Base-by-base conservation (phyloP, 35 echinoderm and acorn worm species). In the Heliocidaris erythrogramma region DNA sequence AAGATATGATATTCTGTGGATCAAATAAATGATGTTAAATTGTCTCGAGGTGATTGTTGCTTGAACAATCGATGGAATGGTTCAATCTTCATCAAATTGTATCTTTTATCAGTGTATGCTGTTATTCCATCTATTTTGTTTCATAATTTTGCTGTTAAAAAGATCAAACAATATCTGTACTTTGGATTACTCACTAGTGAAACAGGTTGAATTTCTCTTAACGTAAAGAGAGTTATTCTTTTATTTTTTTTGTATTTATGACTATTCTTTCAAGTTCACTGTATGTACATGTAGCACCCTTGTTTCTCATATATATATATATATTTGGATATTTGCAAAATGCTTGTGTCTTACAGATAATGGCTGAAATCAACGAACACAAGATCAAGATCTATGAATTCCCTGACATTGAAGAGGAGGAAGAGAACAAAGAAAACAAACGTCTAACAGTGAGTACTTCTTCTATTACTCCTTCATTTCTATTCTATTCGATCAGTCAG, bases 341-440 rank as follows among this genome's bases (percentile, higher is more conserved):
- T 56, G 18, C 11, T 95, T 96, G 3, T 97, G 27, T 52, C 32
- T 92, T 85, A 60, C 96, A 99, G 98, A 99, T 99, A 95, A 96
- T 99, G 98, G 96, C 96, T 88, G 98, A 99, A 93, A 99, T 99
- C 49, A 90, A 95, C 53, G 97, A 97, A 78, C 96, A 99, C 85
- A 97, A 97, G 92, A 99, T 99, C 86, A 99, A 97, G 90, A 99
- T 99, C 92, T 99, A 99, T 71, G 97, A 99, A 95, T 99, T 99
- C 93, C 98, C 98, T 93, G 98, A 99, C 85, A 95, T 99, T 13
- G 97, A 97, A 90, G 98, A 99, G 59, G 98, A 99, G 35, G 98
- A 99, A 84, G 98, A 99, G 32, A 96, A 92, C 49, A 97, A 97
- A 85, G 98, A 97, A 49, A 99, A 96, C 90, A 99, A 99, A 85